phyloP scores from a whole-genome alignment of 2,888 invertebrate species.

The Campopleginae sp. region DNA sequence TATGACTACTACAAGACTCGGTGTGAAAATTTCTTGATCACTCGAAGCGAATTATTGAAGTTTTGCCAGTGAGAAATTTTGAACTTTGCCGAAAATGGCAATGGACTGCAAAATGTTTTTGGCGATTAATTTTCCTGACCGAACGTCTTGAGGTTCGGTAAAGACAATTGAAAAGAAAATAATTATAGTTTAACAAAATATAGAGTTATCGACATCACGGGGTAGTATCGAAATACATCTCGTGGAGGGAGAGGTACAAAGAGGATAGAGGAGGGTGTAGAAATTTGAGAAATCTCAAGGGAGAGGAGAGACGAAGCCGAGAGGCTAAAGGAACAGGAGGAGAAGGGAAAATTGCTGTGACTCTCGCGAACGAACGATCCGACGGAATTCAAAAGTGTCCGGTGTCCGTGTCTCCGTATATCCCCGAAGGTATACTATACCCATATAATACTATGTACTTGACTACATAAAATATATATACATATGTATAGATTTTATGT shows the following conservation, averaged over 20 bases:
- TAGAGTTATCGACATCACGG: slow-evolving; percentile 4
- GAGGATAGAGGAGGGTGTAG: slow-evolving; percentile 31
- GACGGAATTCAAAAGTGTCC: slow-evolving; percentile 79
- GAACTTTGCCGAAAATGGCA: not conserved
- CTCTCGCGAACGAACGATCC: slow-evolving; percentile 78
- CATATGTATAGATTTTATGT: not conserved
- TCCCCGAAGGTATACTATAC: slow-evolving; percentile 65
- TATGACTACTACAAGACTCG: not conserved
- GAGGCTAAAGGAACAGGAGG: slow-evolving; percentile 56
- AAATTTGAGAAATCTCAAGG: slow-evolving; percentile 64
- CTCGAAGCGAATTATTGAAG: not conserved
- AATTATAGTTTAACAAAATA: slow-evolving; percentile 16
- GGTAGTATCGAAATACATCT: slow-evolving; percentile 54
- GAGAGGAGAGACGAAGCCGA: slow-evolving; percentile 64
- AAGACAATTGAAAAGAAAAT: not conserved
- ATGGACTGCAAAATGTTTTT: not conserved
- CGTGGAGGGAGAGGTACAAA: not conserved
- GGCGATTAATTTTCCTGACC: not conserved
- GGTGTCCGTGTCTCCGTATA: slow-evolving; percentile 73
- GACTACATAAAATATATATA: slow-evolving; percentile 29
- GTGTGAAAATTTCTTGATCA: not conserved
- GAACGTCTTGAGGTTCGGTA: not conserved
- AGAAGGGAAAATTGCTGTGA: slow-evolving; percentile 74
- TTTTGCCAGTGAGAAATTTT: no score
- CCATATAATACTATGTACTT: slow-evolving; percentile 20